phyloP scores from a whole-genome alignment of 2,797 vertebrate species.

The Rhodeus uyekii region DNA sequence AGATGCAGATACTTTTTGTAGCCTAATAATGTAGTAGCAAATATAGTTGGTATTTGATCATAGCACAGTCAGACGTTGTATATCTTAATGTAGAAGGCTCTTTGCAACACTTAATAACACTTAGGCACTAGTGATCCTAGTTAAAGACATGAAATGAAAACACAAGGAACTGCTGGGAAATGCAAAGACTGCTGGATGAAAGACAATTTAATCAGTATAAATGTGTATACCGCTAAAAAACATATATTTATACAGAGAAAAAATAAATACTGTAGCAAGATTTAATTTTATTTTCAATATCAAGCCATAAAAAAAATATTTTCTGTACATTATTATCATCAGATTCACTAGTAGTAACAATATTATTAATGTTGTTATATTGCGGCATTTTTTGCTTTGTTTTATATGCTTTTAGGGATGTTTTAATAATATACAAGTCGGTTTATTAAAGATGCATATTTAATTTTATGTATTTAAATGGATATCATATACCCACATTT shows the following conservation, averaged over 20 bases:
- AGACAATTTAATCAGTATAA: too few species aligned
- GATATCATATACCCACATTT: background rate
- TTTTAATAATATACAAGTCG: background rate
- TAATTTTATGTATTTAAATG: background rate
- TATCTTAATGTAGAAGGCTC: background rate
- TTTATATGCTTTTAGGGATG: background rate
- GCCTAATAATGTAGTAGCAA: constrained; percentile 14
- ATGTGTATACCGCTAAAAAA: background rate
- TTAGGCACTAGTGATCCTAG: too few species aligned
- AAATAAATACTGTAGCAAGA: background rate
- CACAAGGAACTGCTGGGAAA: background rate
- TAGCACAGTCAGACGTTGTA: background rate
- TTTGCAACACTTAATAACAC: background rate
- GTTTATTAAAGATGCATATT: background rate
- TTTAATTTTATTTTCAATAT: background rate
- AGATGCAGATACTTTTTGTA: constrained; percentile 18
- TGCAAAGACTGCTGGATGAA: background rate
- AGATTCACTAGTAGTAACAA: background rate
- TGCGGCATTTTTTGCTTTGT: background rate
- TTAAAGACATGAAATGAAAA: background rate
- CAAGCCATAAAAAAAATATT: too few species aligned
- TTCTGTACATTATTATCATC: background rate
- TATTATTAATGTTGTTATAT: background rate
- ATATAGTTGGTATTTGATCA: constrained; percentile 8
- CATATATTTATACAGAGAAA: background rate